phyloP scores from a whole-genome alignment of 35 echinoderm and acorn worm genomes.

The Lytechinus pictus region DNA sequence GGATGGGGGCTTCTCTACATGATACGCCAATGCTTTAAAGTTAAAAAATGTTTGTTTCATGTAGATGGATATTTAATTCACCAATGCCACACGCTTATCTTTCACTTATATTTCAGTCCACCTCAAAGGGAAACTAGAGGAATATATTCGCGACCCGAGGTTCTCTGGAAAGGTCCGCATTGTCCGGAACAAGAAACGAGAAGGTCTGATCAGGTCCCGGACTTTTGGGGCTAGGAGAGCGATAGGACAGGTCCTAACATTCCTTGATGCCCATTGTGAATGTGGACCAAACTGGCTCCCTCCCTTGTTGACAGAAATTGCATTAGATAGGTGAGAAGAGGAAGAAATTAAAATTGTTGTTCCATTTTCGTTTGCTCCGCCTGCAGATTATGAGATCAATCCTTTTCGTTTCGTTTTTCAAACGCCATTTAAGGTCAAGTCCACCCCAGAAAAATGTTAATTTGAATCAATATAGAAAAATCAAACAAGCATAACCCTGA shows the following conservation, averaged over 20 bases:
- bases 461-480: too few relatives aligned
- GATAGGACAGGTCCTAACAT: conserved; percentile 61
- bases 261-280: conserved; percentile 87
- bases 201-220: conserved; percentile 73
- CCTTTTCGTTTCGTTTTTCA: too few relatives aligned
- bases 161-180: conserved; percentile 68
- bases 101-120: conserved; percentile 52
- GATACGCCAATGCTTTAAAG: too few relatives aligned
- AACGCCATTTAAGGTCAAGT: too few relatives aligned
- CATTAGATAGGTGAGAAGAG: conserved; percentile 63
- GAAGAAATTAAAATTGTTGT: neutral
- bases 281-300: conserved; percentile 76
- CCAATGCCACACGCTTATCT: too few relatives aligned
- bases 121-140: conserved; percentile 61
- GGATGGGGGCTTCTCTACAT: too few relatives aligned
- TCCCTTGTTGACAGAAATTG: conserved; percentile 75
- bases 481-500: too few relatives aligned
- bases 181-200: conserved; percentile 67
- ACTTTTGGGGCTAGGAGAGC: conserved; percentile 59
- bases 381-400: too few relatives aligned
- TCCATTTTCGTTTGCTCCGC: too few relatives aligned
- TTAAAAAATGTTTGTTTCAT: too few relatives aligned
- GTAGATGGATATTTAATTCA: too few relatives aligned
- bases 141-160: conserved; percentile 57
- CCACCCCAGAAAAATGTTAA: too few relatives aligned